Conservation (phyloP, 2,797 vertebrate genomes). For the Heliangelus exortis region DNA sequence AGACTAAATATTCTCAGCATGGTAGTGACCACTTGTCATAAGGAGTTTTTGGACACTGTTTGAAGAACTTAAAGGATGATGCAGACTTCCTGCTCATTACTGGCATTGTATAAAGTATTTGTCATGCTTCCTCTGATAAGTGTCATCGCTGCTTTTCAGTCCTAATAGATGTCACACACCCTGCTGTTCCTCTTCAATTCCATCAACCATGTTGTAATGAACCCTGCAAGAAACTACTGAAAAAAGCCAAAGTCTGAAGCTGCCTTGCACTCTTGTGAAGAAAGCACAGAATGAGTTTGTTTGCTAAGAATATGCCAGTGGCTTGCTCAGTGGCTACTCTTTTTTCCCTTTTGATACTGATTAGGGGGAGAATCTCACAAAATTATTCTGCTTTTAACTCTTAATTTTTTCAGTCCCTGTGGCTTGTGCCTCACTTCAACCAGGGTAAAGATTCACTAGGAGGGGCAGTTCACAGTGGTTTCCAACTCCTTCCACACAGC, state of each 20-base stretch:
- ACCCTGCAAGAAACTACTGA: neutral
- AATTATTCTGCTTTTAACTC: neutral
- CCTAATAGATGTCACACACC: neutral
- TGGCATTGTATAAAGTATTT: neutral
- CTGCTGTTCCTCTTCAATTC: neutral
- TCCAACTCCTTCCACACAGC: fast-evolving
- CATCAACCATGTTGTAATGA: neutral
- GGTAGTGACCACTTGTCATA: neutral
- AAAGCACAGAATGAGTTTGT: neutral
- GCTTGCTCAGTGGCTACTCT: neutral
- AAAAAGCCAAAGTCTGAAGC: neutral
- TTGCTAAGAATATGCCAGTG: neutral
- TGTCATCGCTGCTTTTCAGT: neutral
- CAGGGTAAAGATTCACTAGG: neutral
- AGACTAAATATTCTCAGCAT: neutral
- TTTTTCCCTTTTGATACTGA: neutral
- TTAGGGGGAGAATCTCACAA: neutral
- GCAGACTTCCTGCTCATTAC: neutral
- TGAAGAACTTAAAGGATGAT: neutral
- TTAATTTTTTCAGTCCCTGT: neutral
- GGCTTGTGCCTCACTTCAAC: neutral
- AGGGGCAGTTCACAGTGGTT: neutral
- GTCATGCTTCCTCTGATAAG: neutral
- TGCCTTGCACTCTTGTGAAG: neutral
- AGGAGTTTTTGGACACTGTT: neutral